A percentile compares a stretch with the other conserved stretches of the same genome.
Conservation (phyloP, 2,797 vertebrate species). For the Heliangelus exortis region DNA sequence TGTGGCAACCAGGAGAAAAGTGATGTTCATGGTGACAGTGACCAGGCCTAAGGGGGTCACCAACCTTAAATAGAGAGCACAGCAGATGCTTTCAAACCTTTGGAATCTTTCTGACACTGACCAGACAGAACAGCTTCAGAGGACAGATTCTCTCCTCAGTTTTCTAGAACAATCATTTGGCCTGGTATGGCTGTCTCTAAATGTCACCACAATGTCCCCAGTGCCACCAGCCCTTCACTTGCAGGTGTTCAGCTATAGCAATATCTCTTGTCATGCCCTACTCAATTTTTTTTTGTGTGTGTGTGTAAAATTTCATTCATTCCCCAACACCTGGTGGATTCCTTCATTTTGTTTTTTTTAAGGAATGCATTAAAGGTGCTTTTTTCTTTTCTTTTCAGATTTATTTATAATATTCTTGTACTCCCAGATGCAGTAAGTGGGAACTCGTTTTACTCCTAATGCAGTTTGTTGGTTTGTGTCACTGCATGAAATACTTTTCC, state of each 20-base stretch:
- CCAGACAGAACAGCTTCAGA: neutral
- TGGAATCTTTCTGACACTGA: neutral
- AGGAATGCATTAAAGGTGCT: neutral
- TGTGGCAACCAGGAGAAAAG: neutral
- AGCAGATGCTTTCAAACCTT: neutral
- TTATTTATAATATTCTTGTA: neutral
- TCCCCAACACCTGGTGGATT: no score
- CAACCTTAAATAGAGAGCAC: fast-evolving
- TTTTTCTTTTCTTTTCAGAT: neutral
- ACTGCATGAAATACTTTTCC: neutral
- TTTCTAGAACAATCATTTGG: neutral
- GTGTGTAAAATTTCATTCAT: neutral
- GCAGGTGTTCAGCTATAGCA: neutral
- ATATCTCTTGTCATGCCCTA: neutral
- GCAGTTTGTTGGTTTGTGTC: neutral
- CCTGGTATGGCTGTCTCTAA: neutral
- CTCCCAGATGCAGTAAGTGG: neutral
- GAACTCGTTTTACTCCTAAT: neutral
- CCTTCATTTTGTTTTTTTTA: neutral
- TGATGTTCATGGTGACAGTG: fast-evolving
- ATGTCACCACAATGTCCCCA: slow-evolving; percentile 19
- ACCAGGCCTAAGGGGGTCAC: neutral
- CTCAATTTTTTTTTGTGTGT: neutral
- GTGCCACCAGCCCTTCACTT: neutral
- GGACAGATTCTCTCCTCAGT: neutral